phyloP scores from a whole-genome alignment of 2,113 vertebrate species.

The Eretmochelys imbricata region DNA sequence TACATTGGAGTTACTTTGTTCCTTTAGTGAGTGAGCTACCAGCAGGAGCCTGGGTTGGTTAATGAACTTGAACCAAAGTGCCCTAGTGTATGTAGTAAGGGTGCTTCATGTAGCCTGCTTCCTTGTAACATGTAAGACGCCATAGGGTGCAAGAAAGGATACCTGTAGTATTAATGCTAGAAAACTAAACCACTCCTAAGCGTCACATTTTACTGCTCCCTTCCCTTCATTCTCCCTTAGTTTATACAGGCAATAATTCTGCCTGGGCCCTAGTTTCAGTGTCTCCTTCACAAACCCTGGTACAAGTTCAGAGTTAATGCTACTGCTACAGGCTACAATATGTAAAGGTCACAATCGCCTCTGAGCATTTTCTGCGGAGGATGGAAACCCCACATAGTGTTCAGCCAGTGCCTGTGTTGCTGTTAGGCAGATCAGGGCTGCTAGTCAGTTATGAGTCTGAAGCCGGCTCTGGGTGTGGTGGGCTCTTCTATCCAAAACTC shows the following conservation, averaged over 20 bases:
- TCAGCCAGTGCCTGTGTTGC: too few relatives aligned
- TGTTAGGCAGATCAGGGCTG: not conserved
- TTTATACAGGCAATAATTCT: not conserved
- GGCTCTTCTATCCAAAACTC: not conserved
- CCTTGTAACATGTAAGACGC: not conserved
- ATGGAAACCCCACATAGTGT: not conserved
- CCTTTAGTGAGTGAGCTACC: not conserved
- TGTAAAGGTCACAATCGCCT: not conserved
- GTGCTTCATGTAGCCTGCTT: conserved; percentile 17
- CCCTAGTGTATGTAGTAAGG: accelerated
- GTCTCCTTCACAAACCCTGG: not conserved
- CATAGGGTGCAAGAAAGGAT: not conserved
- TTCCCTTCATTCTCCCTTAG: not conserved
- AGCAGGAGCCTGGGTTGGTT: not conserved
- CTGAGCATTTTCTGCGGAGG: accelerated
- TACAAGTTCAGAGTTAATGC: not conserved
- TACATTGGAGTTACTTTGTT: not conserved
- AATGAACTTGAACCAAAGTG: conserved; percentile 3
- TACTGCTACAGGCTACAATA: not conserved
- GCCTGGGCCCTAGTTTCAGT: not conserved
- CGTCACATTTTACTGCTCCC: not conserved
- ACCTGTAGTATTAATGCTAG: not conserved
- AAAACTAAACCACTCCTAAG: not conserved
- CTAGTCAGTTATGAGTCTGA: too few relatives aligned
- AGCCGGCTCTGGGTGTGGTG: not conserved